Conservation (phyloP, 2,888 invertebrate genomes). For the Rotaria sp. region DNA sequence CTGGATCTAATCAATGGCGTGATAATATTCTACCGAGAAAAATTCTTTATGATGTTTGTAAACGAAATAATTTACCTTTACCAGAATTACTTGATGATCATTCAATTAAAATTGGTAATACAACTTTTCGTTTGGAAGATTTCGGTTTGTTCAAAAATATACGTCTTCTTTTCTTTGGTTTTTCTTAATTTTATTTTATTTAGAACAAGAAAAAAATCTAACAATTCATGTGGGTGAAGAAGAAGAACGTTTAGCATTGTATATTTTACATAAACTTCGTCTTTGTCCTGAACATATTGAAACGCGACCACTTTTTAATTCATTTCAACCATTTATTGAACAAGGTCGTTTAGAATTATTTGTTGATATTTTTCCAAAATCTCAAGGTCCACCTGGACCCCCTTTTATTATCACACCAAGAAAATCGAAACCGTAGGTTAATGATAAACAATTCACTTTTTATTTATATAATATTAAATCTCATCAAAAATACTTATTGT, state of each 20-base stretch:
- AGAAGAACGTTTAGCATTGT: conserved; percentile 77
- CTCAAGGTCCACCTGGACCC: conserved; percentile 54
- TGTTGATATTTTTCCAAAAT: conserved; percentile 58
- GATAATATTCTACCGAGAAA: conserved; percentile 54
- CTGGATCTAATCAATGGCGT: conserved; percentile 56
- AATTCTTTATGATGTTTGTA: conserved; percentile 53
- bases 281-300: conserved; percentile 84
- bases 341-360: conserved; percentile 58
- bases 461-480: too few species aligned
- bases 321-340: conserved; percentile 70
- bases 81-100: conserved; percentile 51
- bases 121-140: conserved; percentile 50
- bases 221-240: conserved; percentile 51
- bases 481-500: too few species aligned
- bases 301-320: conserved; percentile 74
- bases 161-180: background rate
- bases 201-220: conserved; percentile 46
- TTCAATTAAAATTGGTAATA: conserved; percentile 50
- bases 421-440: conserved; percentile 55
- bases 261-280: conserved; percentile 66
- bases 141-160: conserved; percentile 51
- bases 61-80: conserved; percentile 47
- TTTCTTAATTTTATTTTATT: conserved; percentile 24
- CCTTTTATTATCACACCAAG: conserved; percentile 56
- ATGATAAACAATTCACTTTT: too few species aligned